These are phyloP conservation scores for Emydocephalus ijimae DNA, from an alignment of 2,113 vertebrate species.

Conservation along the genomic window DNA sequence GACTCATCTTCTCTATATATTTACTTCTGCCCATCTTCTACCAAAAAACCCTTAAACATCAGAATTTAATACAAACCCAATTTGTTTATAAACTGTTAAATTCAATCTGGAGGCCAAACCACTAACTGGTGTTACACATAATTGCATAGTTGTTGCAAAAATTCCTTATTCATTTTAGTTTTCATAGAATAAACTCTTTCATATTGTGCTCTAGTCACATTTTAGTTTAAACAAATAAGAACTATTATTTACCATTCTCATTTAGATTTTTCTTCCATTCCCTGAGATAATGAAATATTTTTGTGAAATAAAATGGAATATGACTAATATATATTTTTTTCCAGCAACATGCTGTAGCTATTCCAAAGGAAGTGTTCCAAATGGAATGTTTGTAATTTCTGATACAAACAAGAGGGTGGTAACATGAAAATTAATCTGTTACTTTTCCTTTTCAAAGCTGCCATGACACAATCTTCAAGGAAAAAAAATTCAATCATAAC, in stretches of 20 bases:
- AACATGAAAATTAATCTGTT: background rate
- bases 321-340: background rate
- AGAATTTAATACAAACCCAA: background rate
- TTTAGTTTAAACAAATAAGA: conserved; percentile 17
- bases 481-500: conserved; percentile 19
- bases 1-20: background rate
- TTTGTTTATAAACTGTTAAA: background rate
- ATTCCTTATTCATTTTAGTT: background rate
- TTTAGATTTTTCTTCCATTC: background rate
- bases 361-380: conserved; percentile 5
- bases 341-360: background rate
- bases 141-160: background rate
- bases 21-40: background rate
- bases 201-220: background rate
- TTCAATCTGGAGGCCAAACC: background rate
- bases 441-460: conserved; percentile 24
- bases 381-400: background rate
- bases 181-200: background rate
- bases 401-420: background rate
- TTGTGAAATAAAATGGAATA: conserved; percentile 6
- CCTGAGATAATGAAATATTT: conserved; percentile 49
- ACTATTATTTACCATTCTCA: background rate
- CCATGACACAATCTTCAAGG: conserved; percentile 36
- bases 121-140: background rate
- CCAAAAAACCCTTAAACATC: fast-evolving